Evolutionary conservation across 2,888 invertebrate genomes (phyloP).

Genomic region (Anorthoa munda): DNA sequence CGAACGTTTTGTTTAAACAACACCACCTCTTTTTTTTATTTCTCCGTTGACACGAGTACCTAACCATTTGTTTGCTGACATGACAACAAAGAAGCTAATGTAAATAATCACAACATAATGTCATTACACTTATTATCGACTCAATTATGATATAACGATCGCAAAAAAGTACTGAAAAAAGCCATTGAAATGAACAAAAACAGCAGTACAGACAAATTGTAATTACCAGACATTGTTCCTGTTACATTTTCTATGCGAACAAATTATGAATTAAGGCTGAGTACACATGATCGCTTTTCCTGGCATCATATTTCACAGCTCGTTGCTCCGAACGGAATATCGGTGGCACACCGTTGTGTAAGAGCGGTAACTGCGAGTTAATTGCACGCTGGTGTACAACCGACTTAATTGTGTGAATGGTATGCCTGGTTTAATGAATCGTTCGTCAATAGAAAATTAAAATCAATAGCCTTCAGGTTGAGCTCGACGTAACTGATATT

Average conservation of each 20-base stretch:
- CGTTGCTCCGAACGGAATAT: slow-evolving; percentile 75
- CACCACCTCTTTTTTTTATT: slow-evolving; percentile 13
- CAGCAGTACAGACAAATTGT: not conserved
- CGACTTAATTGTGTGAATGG: slow-evolving; percentile 63
- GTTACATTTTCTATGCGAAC: slow-evolving; percentile 18
- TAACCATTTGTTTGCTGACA: slow-evolving; percentile 6
- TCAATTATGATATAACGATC: not conserved
- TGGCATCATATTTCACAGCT: slow-evolving; percentile 70
- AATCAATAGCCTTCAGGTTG: slow-evolving; percentile 38
- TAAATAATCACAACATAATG: not conserved
- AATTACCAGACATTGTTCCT: slow-evolving; percentile 13
- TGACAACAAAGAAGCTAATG: not conserved
- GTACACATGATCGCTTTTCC: slow-evolving; percentile 66
- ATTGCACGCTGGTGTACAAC: slow-evolving; percentile 60
- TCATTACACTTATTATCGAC: not conserved
- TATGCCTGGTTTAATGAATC: slow-evolving; percentile 48
- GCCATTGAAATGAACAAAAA: not conserved
- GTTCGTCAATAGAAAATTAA: slow-evolving; percentile 52
- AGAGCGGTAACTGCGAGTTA: slow-evolving; percentile 70
- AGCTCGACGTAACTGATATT: slow-evolving; percentile 52
- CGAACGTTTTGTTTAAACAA: slow-evolving; percentile 21
- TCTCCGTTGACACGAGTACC: not conserved
- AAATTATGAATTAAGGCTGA: slow-evolving; percentile 44
- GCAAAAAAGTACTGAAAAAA: slow-evolving; percentile 3
- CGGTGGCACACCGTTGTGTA: slow-evolving; percentile 76